Conservation (phyloP, 37 sponge, comb jelly and placozoan species). For the Axinella damicornis region DNA sequence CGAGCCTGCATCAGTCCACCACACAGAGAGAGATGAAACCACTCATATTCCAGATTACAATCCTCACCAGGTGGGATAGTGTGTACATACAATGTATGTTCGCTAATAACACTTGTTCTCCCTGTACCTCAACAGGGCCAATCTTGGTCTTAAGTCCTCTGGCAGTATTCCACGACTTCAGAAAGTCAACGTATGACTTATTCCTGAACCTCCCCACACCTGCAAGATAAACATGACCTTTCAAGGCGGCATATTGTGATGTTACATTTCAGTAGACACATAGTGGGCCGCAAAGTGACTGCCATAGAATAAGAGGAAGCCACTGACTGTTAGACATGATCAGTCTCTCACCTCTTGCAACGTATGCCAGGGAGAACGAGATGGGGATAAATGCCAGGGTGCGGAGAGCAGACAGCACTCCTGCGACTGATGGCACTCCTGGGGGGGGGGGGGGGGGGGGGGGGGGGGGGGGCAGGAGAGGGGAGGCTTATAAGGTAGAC, state of each 20-base stretch:
- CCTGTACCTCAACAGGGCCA: constrained; percentile 45
- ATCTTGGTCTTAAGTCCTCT: constrained; percentile 28
- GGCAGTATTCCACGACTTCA: constrained; percentile 35
- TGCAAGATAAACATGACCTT: too few species aligned
- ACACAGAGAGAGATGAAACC: too few species aligned
- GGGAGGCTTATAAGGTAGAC: too few species aligned
- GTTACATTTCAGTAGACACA: too few species aligned
- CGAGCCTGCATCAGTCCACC: constrained; percentile 60
- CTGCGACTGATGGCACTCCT: constrained; percentile 62
- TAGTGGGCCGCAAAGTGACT: too few species aligned
- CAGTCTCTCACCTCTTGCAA: constrained; percentile 56
- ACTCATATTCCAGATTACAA: not conserved
- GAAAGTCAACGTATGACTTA: constrained; percentile 46
- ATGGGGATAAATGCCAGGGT: constrained; percentile 55
- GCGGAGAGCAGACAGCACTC: constrained; percentile 37
- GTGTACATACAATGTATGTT: not conserved
- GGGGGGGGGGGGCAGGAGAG: too few species aligned
- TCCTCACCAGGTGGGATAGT: not conserved
- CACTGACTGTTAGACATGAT: too few species aligned
- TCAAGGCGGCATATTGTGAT: too few species aligned
- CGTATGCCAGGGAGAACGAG: constrained; percentile 64
- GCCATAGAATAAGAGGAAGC: too few species aligned
- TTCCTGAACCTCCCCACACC: constrained; percentile 67
- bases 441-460: not conserved
- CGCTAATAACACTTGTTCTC: too few species aligned